phyloP scores from a whole-genome alignment of 1,140 invertebrate species.

The Rhynchophorus ferrugineus region DNA sequence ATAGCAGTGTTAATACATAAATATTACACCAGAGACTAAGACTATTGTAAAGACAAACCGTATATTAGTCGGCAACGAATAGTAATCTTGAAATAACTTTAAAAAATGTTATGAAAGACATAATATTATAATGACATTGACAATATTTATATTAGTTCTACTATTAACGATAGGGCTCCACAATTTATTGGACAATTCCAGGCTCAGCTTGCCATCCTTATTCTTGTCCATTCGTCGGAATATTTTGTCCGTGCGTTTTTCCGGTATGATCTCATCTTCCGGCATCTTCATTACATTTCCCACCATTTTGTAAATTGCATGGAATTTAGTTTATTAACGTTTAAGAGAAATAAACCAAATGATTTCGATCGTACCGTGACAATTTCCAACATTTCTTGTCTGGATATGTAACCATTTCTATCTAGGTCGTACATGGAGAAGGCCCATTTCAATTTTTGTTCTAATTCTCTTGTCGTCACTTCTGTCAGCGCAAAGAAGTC shows the following conservation, averaged over 20 bases:
- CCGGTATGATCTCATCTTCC: conserved; percentile 95
- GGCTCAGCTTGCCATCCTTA: conserved; percentile 89
- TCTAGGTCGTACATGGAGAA: conserved; percentile 97
- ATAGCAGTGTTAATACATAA: too few relatives aligned
- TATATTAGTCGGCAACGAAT: too few relatives aligned
- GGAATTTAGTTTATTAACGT: too few relatives aligned
- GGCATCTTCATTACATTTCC: conserved; percentile 99
- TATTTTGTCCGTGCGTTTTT: conserved; percentile 97
- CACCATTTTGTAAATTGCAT: conserved; percentile 99
- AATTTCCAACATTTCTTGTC: conserved; percentile 94
- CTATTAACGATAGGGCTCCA: too few relatives aligned
- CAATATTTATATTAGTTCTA: too few relatives aligned
- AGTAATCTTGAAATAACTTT: too few relatives aligned
- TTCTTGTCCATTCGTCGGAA: conserved; percentile 98
- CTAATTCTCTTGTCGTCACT: conserved; percentile 89
- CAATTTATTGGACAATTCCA: conserved; percentile 98
- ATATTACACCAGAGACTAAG: too few relatives aligned
- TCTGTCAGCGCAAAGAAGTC: conserved; percentile 93
- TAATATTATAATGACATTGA: too few relatives aligned
- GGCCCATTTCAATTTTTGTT: conserved; percentile 97
- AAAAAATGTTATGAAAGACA: too few relatives aligned
- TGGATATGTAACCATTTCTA: conserved; percentile 89
- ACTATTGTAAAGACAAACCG: too few relatives aligned
- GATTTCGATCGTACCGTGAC: conserved; percentile 90
- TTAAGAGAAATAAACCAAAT: too few relatives aligned